A percentile compares a stretch with the other conserved stretches of the same genome.
Evolutionary conservation across 2,888 invertebrate genomes (phyloP).

Genomic region (Chaetogeoica ovagalla): DNA sequence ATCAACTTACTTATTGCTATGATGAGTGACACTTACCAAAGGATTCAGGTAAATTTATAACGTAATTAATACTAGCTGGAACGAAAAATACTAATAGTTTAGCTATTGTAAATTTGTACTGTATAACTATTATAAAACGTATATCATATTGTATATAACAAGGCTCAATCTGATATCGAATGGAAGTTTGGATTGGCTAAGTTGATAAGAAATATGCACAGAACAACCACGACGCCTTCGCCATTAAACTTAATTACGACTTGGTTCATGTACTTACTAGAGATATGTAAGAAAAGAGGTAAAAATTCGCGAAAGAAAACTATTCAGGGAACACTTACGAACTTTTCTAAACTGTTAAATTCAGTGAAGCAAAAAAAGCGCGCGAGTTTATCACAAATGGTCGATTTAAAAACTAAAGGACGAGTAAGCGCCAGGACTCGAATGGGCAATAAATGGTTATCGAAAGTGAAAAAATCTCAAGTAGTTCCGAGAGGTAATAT

Average conservation of each 20-base stretch:
- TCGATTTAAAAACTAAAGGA: constrained; percentile 71
- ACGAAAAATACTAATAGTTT: background rate
- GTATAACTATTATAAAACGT: too few species aligned
- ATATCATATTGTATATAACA: constrained; percentile 58
- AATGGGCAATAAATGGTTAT: constrained; percentile 86
- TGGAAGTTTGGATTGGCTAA: constrained; percentile 99
- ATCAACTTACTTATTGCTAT: constrained; percentile 99
- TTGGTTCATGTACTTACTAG: constrained; percentile 84
- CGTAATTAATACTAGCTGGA: background rate
- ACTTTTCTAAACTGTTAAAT: constrained; percentile 48
- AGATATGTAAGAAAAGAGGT: constrained; percentile 69
- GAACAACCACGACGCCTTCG: constrained; percentile 94
- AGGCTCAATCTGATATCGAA: constrained; percentile 99
- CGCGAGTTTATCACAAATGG: constrained; percentile 81
- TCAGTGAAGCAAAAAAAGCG: constrained; percentile 66
- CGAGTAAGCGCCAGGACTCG: constrained; percentile 80
- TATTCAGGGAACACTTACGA: constrained; percentile 40
- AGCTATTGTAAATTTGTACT: background rate
- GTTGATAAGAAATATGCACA: constrained; percentile 97
- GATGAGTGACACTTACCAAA: constrained; percentile 99
- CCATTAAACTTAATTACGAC: constrained; percentile 96
- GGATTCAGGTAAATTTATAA: constrained; percentile 78
- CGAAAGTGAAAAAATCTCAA: constrained; percentile 84
- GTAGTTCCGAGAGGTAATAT: constrained; percentile 72
- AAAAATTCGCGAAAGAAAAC: constrained; percentile 39